These are phyloP conservation scores for Pteria penguin DNA, from an alignment of 2,888 invertebrate species.

Conservation along the genomic window DNA sequence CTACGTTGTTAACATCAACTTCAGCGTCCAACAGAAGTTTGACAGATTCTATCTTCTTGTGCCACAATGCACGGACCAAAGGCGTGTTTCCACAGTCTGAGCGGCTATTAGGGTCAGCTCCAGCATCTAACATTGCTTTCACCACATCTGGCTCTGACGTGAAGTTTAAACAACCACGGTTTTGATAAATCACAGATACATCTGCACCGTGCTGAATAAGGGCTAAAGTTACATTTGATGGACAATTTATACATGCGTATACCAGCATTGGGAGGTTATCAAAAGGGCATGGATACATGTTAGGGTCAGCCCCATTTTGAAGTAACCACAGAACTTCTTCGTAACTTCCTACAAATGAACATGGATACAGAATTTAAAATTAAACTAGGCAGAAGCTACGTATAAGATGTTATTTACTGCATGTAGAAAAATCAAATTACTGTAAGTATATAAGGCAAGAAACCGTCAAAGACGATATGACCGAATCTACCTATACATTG, in stretches of 20 bases:
- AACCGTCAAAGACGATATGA: no score
- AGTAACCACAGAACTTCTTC: constrained; percentile 58
- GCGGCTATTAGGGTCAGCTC: constrained; percentile 58
- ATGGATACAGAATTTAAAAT: no score
- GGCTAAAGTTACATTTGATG: constrained; percentile 50
- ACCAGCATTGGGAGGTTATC: constrained; percentile 58
- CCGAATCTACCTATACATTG: no score
- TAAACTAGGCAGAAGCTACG: no score
- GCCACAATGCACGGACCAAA: constrained; percentile 72
- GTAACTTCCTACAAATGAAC: constrained; percentile 57
- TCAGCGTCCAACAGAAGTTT: constrained; percentile 62
- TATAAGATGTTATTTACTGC: no score
- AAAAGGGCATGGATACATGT: constrained; percentile 33
- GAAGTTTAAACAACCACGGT: background rate
- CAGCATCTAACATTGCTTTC: constrained; percentile 56
- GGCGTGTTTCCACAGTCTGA: constrained; percentile 71
- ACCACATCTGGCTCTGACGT: constrained; percentile 43
- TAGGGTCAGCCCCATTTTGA: constrained; percentile 63
- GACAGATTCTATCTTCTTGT: constrained; percentile 54
- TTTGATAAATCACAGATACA: constrained; percentile 50
- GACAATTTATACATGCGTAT: constrained; percentile 62
- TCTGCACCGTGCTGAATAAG: constrained; percentile 63
- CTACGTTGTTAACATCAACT: constrained; percentile 71
- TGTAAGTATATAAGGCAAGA: no score
- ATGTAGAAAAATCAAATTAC: no score